A percentile compares a stretch with the other conserved stretches of the same genome.
Evolutionary conservation across 1,140 invertebrate genomes (phyloP).

Genomic region (Drosophila cardini): DNA sequence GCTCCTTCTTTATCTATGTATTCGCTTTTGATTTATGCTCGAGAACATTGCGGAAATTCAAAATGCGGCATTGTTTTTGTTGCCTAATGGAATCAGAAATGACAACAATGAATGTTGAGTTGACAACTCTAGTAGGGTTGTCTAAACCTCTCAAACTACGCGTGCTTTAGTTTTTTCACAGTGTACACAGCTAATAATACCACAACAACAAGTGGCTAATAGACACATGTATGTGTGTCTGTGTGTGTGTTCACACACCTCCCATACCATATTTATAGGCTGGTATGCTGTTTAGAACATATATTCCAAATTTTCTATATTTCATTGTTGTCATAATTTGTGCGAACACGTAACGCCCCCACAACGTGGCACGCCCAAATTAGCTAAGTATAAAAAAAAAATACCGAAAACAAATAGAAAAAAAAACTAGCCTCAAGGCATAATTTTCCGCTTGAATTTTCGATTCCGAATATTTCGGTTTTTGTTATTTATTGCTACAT

Average conservation of each 20-base stretch:
- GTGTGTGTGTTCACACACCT: background rate
- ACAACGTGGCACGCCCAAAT: constrained; percentile 40
- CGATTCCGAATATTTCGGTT: constrained; percentile 24
- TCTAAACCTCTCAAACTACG: background rate
- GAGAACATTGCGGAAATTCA: constrained; percentile 33
- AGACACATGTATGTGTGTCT: background rate
- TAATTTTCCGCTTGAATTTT: constrained; percentile 16
- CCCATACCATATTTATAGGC: constrained; percentile 7
- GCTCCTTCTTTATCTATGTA: constrained; percentile 7
- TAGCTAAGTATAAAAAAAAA: constrained; percentile 31
- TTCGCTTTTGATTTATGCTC: constrained; percentile 39
- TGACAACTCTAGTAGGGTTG: constrained; percentile 22
- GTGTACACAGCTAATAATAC: background rate
- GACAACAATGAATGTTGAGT: background rate
- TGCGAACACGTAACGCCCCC: constrained; percentile 40
- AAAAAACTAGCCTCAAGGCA: constrained; percentile 22
- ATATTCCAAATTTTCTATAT: constrained; percentile 38
- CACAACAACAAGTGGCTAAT: constrained; percentile 27
- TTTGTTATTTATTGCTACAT: constrained; percentile 76
- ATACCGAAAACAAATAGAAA: constrained; percentile 10
- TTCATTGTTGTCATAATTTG: constrained; percentile 55
- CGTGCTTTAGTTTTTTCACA: no score
- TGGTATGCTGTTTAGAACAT: background rate
- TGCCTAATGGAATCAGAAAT: constrained; percentile 8
- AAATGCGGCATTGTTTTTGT: constrained; percentile 29